phyloP scores from a whole-genome alignment of 2,113 vertebrate species.

The Apeltes quadracus region DNA sequence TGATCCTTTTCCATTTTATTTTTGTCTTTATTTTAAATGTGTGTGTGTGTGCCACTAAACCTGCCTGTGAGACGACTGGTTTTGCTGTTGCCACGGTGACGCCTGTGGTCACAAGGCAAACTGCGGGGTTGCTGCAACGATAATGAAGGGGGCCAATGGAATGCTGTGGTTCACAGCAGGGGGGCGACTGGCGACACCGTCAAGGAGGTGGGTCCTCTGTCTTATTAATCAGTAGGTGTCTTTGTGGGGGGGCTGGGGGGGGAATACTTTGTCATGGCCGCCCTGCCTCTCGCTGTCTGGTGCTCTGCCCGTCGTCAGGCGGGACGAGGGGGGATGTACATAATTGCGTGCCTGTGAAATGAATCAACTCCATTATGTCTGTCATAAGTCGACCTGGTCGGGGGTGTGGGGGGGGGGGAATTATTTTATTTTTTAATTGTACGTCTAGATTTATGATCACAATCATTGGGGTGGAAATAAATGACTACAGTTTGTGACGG shows the following conservation, averaged over 20 bases:
- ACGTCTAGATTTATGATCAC: constrained; percentile 77
- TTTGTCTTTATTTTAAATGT: constrained; percentile 19
- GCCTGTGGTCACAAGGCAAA: constrained; percentile 49
- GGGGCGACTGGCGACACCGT: constrained; percentile 26
- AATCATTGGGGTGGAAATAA: constrained; percentile 45
- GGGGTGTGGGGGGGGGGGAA: constrained; percentile 27
- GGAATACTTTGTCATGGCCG: constrained; percentile 62
- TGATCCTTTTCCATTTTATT: no score
- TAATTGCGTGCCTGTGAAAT: constrained; percentile 79
- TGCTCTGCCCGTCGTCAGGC: constrained; percentile 51
- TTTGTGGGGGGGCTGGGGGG: constrained; percentile 44
- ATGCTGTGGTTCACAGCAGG: constrained; percentile 58
- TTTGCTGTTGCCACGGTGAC: constrained; percentile 66
- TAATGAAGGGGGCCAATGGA: constrained; percentile 56
- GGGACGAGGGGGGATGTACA: constrained; percentile 71
- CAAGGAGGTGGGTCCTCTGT: constrained; percentile 49
- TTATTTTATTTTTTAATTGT: constrained; percentile 78
- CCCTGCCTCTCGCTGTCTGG: constrained; percentile 61
- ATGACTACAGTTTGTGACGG: constrained; percentile 67
- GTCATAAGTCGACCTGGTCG: constrained; percentile 72
- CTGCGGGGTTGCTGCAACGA: constrained; percentile 45
- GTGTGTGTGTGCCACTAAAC: constrained; percentile 62
- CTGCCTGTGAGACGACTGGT: constrained; percentile 57
- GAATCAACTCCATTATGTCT: constrained; percentile 71
- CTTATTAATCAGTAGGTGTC: constrained; percentile 44